Percentiles rank a stretch among this genome's conserved stretches.
phyloP scores from a whole-genome alignment of 1,140 invertebrate species.

The Andrena cerasifolii region DNA sequence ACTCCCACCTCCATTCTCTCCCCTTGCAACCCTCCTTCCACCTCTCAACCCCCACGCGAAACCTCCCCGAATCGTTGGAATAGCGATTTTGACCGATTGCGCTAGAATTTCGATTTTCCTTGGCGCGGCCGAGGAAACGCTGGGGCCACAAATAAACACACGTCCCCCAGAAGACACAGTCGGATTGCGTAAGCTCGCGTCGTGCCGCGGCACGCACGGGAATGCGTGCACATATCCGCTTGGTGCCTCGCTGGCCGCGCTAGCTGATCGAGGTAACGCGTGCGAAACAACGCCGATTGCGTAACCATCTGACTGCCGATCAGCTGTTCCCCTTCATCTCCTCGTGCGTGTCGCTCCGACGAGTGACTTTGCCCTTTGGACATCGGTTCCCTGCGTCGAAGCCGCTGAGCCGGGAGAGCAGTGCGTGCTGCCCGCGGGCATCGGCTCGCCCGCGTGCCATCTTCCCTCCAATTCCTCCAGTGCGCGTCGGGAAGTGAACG shows the following conservation, averaged over 20 bases:
- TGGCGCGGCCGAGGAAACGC: constrained; percentile 32
- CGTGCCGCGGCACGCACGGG: constrained; percentile 25
- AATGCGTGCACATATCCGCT: constrained; percentile 57
- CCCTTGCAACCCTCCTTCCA: too few species aligned
- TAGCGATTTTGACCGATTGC: not conserved
- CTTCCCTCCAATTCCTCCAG: too few species aligned
- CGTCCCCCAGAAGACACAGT: constrained; percentile 27
- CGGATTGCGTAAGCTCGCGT: constrained; percentile 58
- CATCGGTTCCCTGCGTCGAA: not conserved
- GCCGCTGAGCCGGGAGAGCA: too few species aligned
- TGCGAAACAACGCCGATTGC: constrained; percentile 24
- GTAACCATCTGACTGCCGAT: constrained; percentile 21
- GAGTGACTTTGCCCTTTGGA: not conserved
- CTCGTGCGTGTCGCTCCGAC: not conserved
- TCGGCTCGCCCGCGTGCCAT: too few species aligned
- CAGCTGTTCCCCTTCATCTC: constrained; percentile 28
- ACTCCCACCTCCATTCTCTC: too few species aligned
- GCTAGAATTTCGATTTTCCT: not conserved
- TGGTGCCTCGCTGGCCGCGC: constrained; percentile 36
- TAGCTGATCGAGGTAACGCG: constrained; percentile 20
- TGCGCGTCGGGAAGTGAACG: not conserved
- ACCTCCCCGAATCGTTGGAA: too few species aligned
- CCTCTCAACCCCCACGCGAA: too few species aligned
- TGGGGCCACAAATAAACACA: constrained; percentile 61
- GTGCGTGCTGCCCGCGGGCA: too few species aligned